A percentile compares a stretch with the other conserved stretches of the same genome.
phyloP scores from a whole-genome alignment of 2,113 vertebrate species.

The Vulpes vulpes region DNA sequence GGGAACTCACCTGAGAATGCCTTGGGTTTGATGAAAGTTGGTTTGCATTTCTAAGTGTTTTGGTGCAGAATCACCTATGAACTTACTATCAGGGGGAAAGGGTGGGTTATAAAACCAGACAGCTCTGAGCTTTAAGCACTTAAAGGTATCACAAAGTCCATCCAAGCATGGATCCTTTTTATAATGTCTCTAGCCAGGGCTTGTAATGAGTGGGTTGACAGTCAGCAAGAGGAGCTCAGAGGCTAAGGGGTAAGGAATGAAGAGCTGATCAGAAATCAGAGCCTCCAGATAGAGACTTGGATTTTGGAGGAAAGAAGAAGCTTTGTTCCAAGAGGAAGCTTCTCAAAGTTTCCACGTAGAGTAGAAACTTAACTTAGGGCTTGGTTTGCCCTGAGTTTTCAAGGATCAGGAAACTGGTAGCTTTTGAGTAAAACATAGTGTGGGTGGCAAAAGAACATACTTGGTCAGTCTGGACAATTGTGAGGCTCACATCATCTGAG shows the following conservation, averaged over 20 bases:
- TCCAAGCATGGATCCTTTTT: not conserved
- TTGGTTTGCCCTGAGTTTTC: not conserved
- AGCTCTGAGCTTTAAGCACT: not conserved
- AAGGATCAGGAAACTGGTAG: not conserved
- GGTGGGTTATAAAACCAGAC: not conserved
- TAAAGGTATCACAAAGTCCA: not conserved
- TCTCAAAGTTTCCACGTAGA: not conserved
- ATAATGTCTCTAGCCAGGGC: rapidly evolving
- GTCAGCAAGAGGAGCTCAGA: not conserved
- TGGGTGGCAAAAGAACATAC: not conserved
- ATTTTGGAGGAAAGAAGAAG: not conserved
- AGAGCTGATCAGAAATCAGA: not conserved
- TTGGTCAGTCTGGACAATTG: not conserved
- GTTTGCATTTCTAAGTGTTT: not conserved
- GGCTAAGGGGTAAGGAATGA: not conserved
- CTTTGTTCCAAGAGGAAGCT: not conserved
- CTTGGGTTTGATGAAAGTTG: not conserved
- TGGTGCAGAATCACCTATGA: not conserved
- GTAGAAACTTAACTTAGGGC: not conserved
- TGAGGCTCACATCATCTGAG: not conserved
- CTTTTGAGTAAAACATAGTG: not conserved
- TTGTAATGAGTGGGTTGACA: not conserved
- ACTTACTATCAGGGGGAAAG: not conserved
- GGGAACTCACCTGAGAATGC: not conserved
- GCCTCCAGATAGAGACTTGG: not conserved